Evolutionary conservation across 2,888 invertebrate genomes (phyloP).

Genomic region (Aphodius sticticus): DNA sequence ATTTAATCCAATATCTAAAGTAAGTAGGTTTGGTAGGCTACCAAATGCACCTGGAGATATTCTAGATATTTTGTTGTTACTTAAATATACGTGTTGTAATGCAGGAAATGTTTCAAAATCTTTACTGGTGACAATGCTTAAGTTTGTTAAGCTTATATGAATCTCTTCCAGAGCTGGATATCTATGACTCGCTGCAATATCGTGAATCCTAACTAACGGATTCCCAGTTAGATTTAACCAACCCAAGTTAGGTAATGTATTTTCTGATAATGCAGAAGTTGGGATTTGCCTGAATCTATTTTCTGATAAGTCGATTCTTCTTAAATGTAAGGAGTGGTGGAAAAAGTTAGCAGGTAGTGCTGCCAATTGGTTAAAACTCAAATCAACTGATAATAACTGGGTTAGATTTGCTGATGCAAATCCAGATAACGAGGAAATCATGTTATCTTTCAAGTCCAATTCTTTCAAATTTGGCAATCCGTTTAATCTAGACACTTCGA

Average conservation of each 20-base stretch:
- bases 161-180: conserved; percentile 84
- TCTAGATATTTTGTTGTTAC: conserved; percentile 77
- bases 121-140: conserved; percentile 82
- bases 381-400: conserved; percentile 76
- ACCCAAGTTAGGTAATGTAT: conserved; percentile 74
- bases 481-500: conserved; percentile 81
- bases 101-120: conserved; percentile 87
- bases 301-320: conserved; percentile 78
- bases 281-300: conserved; percentile 85
- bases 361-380: conserved; percentile 78
- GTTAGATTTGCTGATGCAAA: conserved; percentile 80
- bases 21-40: conserved; percentile 76
- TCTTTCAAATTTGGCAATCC: conserved; percentile 78
- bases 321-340: conserved; percentile 73
- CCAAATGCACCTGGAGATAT: conserved; percentile 88
- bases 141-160: conserved; percentile 80
- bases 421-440: conserved; percentile 76
- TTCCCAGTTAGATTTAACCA: conserved; percentile 87
- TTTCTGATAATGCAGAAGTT: conserved; percentile 76
- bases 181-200: conserved; percentile 72
- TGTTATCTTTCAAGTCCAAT: conserved; percentile 77
- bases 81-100: conserved; percentile 76
- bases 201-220: conserved; percentile 78
- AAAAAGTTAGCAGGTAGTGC: conserved; percentile 85
- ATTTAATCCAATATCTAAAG: conserved; percentile 83